phyloP scores from a whole-genome alignment of 2,888 invertebrate genomes.

The Colostygia pectinataria region DNA sequence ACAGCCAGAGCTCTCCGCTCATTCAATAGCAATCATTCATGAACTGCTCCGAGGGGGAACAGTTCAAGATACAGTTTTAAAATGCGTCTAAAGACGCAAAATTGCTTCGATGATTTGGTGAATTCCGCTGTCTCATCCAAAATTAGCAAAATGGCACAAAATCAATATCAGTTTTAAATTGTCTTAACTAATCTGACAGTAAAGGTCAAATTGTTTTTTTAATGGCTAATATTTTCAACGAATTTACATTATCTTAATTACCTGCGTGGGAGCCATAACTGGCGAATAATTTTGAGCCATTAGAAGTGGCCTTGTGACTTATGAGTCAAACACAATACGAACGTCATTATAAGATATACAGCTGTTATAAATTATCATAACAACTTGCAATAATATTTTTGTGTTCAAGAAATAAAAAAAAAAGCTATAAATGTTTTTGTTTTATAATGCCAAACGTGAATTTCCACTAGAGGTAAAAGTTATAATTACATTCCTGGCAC shows the following conservation, averaged over 20 bases:
- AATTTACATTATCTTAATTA: conserved; percentile 42
- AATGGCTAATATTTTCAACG: conserved; percentile 34
- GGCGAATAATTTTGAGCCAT: conserved; percentile 43
- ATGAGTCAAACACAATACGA: conserved; percentile 42
- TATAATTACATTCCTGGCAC: no score
- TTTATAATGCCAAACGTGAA: no score
- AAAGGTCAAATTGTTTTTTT: conserved; percentile 40
- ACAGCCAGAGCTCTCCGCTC: conserved; percentile 89
- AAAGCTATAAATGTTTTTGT: no score
- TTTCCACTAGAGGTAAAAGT: no score
- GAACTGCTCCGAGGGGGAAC: conserved; percentile 78
- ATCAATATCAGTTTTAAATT: conserved; percentile 15
- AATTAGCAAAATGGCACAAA: conserved; percentile 10
- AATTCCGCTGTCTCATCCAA: background rate
- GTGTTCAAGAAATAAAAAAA: conserved; percentile 22
- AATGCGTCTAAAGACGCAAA: background rate
- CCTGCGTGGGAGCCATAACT: conserved; percentile 45
- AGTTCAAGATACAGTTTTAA: conserved; percentile 75
- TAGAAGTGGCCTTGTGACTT: conserved; percentile 42
- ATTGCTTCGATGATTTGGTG: background rate
- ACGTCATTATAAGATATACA: conserved; percentile 36
- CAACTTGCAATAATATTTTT: conserved; percentile 13
- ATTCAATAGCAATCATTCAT: conserved; percentile 85
- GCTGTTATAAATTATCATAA: conserved; percentile 41
- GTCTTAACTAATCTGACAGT: conserved; percentile 33